phyloP scores from a whole-genome alignment of 2,113 vertebrate genomes.

The Nanorana parkeri region DNA sequence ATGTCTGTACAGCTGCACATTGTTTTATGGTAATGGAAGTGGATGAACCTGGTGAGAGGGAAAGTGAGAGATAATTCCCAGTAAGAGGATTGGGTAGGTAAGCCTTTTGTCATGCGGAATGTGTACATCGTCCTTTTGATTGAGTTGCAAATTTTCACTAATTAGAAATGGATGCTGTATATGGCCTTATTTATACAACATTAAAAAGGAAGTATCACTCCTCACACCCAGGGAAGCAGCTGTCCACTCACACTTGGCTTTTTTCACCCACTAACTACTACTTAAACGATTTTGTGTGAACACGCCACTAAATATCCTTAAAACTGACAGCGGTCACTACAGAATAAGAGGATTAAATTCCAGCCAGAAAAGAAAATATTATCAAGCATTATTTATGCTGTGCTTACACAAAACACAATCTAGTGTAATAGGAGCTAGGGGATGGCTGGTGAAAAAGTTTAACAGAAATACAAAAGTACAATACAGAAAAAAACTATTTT shows the following conservation, averaged over 20 bases:
- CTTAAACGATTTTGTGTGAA: neutral
- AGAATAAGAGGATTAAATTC: neutral
- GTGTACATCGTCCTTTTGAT: neutral
- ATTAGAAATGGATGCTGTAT: slow-evolving; percentile 19
- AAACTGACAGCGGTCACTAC: neutral
- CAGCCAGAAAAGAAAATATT: too few relatives aligned
- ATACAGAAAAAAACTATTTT: too few relatives aligned
- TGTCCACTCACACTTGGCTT: neutral
- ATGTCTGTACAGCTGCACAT: slow-evolving; percentile 10
- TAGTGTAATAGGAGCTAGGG: too few relatives aligned
- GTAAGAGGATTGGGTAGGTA: slow-evolving; percentile 20
- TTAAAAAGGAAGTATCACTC: slow-evolving; percentile 41
- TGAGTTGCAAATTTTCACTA: slow-evolving; percentile 34
- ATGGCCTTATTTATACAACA: slow-evolving; percentile 35
- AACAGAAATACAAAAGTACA: too few relatives aligned
- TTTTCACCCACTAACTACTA: neutral
- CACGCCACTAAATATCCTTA: neutral
- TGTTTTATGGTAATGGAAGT: slow-evolving; percentile 6
- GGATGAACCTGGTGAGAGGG: slow-evolving; percentile 30
- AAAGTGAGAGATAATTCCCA: slow-evolving; percentile 46
- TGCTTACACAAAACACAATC: too few relatives aligned
- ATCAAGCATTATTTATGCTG: too few relatives aligned
- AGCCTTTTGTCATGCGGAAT: slow-evolving; percentile 32
- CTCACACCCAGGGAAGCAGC: slow-evolving; percentile 9
- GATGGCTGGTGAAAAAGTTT: too few relatives aligned